Evolutionary conservation across 1,140 invertebrate species (phyloP), one percentile per base, ranked within the genome.

Genomic region (Scylla paramamosain): DNA sequence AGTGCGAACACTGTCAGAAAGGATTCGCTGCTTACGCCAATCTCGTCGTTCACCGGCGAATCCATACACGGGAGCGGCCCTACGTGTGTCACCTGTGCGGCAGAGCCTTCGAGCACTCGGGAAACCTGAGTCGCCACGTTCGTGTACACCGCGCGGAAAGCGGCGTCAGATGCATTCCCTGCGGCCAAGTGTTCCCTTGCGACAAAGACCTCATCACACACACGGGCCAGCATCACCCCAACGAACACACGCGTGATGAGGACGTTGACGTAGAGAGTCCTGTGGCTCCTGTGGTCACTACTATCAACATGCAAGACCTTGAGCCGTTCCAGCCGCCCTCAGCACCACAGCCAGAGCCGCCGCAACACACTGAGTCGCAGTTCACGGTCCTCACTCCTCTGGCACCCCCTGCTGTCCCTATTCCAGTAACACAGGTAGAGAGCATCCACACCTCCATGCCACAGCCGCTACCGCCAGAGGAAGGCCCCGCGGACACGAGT

Each of bases 21-120:
- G 91, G 94, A 39, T 96, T 96, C 87, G 94, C 95, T 10, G 96
- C 96, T 20, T 97, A 97, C 77, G 97, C 97, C 10, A 97, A 97
- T 96, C 96, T 98, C 1, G 96, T 97, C 1, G 97, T 97, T 96
- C 98, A 98, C 94, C 96, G 97, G n/a, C 97, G 97, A 84, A 97
- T 97, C 94, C 97, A 98, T 96, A 97, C 97, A 0, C 97, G 97
- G 94, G 97, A 97, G 28, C 96, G 97, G 82, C 98, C 98, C 0
- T 97, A 97, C 96, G 96, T 97, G 90, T 98, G 98, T 96, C 96
- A 96, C 31, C 96, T 97, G 20, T 98, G 98, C 96, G 97, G 97
- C 94, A 97, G 97, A 95, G 97, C 97, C 4, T 98, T 98, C 96
- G 97, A 96, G 77, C 96, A 96, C 92, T 96, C 95, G 31, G 96